A percentile compares a stretch with the other conserved stretches of the same genome.
Evolutionary conservation across 2,797 vertebrate species (phyloP).

Genomic region (Nyctibius grandis): DNA sequence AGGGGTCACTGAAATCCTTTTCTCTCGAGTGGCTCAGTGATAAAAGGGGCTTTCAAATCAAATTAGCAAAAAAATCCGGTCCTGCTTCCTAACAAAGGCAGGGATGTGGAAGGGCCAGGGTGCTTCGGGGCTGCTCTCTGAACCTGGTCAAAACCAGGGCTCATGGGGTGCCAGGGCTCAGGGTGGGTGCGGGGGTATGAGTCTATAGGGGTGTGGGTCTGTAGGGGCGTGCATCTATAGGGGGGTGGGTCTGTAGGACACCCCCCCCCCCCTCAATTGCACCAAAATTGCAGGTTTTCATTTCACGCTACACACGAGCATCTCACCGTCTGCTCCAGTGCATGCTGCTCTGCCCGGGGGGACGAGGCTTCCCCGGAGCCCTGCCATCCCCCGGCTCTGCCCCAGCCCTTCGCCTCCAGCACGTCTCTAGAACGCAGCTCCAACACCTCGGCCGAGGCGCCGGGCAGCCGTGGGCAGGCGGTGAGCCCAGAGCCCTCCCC

Average conservation of each 20-base stretch:
- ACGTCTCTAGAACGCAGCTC: not conserved
- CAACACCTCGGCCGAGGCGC: not conserved
- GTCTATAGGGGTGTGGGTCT: not conserved
- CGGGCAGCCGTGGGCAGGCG: not conserved
- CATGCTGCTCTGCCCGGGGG: rapidly evolving
- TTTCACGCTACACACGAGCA: rapidly evolving
- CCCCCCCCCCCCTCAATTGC: too few species aligned
- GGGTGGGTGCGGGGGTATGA: not conserved
- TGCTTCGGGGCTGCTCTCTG: too few species aligned
- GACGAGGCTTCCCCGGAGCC: not conserved
- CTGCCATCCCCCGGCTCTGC: not conserved
- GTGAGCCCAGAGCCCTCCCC: not conserved
- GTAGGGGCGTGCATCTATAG: too few species aligned
- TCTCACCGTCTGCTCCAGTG: rapidly evolving
- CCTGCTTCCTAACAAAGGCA: not conserved
- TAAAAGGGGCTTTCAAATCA: not conserved
- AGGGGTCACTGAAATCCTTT: not conserved
- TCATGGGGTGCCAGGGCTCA: not conserved
- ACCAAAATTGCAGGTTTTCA: not conserved
- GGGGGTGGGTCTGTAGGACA: not conserved
- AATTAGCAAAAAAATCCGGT: not conserved
- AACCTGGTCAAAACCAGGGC: not conserved
- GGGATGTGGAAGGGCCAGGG: not conserved
- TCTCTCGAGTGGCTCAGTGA: not conserved
- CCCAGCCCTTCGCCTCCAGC: not conserved